Evolutionary conservation across 1,140 invertebrate genomes (phyloP).

Genomic region (Zaprionus capensis): DNA sequence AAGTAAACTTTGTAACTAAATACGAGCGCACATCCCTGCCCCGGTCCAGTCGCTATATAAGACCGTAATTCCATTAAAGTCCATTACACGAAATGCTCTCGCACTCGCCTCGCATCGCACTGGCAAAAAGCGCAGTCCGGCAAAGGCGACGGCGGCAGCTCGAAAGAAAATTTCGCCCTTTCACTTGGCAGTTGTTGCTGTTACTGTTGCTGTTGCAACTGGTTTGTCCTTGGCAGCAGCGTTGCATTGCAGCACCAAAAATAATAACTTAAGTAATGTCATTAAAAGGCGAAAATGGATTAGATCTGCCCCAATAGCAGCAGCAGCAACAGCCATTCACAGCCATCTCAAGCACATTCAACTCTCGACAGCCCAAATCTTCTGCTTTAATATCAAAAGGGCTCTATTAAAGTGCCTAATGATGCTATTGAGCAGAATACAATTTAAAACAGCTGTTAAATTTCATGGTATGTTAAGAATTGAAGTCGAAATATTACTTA

Average conservation of each 20-base stretch:
- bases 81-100: constrained; percentile 74
- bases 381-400: background rate
- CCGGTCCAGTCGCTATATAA: constrained; percentile 55
- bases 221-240: constrained; percentile 59
- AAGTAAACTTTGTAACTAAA: constrained; percentile 81
- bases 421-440: no score
- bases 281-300: constrained; percentile 74
- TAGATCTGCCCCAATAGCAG: constrained; percentile 50
- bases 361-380: background rate
- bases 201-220: constrained; percentile 30
- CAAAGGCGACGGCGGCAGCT: constrained; percentile 38
- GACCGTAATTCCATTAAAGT: constrained; percentile 82
- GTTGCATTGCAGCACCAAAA: constrained; percentile 74
- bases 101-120: background rate
- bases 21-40: constrained; percentile 41
- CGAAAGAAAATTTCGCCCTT: constrained; percentile 58
- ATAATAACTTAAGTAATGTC: constrained; percentile 83
- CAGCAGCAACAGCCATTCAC: constrained; percentile 12
- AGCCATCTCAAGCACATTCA: constrained; percentile 2
- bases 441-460: no score
- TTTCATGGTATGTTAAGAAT: background rate
- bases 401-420: no score
- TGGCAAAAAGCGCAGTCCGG: constrained; percentile 1
- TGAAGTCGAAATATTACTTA: no score
- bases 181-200: constrained; percentile 35